A percentile compares a stretch with the other conserved stretches of the same genome.
phyloP scores from a whole-genome alignment of 30 jellyfish, hydroid and myxozoan species.

The Rhopilema esculentum region DNA sequence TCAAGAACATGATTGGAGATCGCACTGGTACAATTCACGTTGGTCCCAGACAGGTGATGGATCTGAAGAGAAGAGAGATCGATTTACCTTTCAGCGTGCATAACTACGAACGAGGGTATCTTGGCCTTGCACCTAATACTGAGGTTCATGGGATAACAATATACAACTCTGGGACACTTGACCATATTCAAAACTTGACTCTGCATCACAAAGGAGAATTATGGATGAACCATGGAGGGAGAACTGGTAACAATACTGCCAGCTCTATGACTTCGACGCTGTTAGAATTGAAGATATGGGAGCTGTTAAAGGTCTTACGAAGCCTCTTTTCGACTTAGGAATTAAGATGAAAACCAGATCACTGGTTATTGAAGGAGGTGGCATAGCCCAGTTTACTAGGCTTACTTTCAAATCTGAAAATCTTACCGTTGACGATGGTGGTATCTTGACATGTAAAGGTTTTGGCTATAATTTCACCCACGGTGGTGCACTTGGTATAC shows the following conservation, averaged over 20 bases:
- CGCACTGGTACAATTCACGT: constrained; percentile 76
- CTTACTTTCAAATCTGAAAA: constrained; percentile 38
- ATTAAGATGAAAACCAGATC: constrained; percentile 42
- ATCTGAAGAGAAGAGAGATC: constrained; percentile 53
- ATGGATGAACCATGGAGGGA: constrained; percentile 80
- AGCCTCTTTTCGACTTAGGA: constrained; percentile 44
- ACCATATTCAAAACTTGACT: constrained; percentile 59
- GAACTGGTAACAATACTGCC: constrained; percentile 41
- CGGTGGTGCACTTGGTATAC: constrained; percentile 28
- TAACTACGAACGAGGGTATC: constrained; percentile 70
- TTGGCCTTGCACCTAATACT: constrained; percentile 71
- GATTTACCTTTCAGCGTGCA: constrained; percentile 72
- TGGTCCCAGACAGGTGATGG: constrained; percentile 71
- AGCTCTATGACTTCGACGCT: constrained; percentile 63
- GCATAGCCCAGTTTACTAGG: constrained; percentile 59
- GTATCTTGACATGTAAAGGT: constrained; percentile 56
- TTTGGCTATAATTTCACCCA: constrained; percentile 69
- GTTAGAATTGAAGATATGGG: constrained; percentile 60
- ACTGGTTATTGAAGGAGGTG: constrained; percentile 67
- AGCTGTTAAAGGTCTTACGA: constrained; percentile 59
- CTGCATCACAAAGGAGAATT: constrained; percentile 75
- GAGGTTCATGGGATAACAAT: constrained; percentile 74
- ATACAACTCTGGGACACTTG: constrained; percentile 65
- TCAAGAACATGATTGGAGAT: constrained; percentile 74
- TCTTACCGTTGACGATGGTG: constrained; percentile 74